Percentiles rank a stretch among this genome's conserved stretches.
phyloP scores from a whole-genome alignment of 2,113 vertebrate species.

The Anhinga anhinga region DNA sequence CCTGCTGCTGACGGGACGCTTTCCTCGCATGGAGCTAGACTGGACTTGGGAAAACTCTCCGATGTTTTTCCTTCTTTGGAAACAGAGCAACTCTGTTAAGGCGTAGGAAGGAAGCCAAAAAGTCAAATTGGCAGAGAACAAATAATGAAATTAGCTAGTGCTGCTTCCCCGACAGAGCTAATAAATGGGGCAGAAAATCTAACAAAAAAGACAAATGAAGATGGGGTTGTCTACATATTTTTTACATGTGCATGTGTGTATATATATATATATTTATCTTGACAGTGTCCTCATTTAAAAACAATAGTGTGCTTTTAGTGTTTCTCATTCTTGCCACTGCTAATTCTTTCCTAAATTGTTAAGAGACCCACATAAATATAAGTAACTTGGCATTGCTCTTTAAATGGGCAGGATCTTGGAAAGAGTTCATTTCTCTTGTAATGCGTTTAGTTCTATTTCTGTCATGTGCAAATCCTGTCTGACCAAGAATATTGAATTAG shows the following conservation, averaged over 20 bases:
- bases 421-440: conserved; percentile 14
- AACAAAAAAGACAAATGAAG: not conserved
- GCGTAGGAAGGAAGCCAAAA: conserved; percentile 48
- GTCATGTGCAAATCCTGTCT: conserved; percentile 41
- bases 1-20: not conserved
- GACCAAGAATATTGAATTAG: conserved; percentile 48
- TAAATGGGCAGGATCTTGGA: conserved; percentile 30
- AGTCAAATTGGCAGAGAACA: conserved; percentile 51
- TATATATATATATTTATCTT: not conserved
- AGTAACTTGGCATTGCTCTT: conserved; percentile 17
- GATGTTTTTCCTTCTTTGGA: conserved; percentile 48
- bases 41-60: not conserved
- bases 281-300: not conserved
- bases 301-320: not conserved
- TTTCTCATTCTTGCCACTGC: not conserved
- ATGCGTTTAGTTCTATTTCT: conserved; percentile 50
- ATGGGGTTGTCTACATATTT: not conserved
- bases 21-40: not conserved
- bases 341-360: not conserved
- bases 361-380: not conserved
- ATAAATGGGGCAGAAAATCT: conserved; percentile 47
- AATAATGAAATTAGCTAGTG: conserved; percentile 45
- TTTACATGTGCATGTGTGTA: not conserved
- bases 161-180: not conserved
- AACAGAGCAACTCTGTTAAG: conserved; percentile 31